Conservation (phyloP, 2,113 vertebrate genomes). For the Panthera leo region DNA sequence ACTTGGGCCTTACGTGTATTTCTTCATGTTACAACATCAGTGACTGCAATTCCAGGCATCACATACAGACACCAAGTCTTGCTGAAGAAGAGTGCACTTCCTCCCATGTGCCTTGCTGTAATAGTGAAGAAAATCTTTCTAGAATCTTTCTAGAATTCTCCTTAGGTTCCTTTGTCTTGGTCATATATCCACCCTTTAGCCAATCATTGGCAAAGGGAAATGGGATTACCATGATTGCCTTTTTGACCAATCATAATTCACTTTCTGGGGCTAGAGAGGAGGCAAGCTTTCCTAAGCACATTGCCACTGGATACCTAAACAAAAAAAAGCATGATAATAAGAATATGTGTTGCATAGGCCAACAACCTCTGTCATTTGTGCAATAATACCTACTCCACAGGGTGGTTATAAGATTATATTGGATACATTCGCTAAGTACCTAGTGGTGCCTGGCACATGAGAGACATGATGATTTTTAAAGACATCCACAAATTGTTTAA, state of each 20-base stretch:
- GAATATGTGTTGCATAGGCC: background rate
- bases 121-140: background rate
- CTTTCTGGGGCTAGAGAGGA: background rate
- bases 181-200: background rate
- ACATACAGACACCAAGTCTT: background rate
- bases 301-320: background rate
- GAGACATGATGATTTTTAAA: background rate
- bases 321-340: background rate
- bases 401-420: background rate
- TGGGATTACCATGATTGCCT: background rate
- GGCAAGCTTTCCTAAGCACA: background rate
- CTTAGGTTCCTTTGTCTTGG: background rate
- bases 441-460: background rate
- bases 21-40: background rate
- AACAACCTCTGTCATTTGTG: background rate
- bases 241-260: background rate
- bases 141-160: background rate
- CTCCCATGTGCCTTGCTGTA: background rate
- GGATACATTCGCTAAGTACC: background rate
- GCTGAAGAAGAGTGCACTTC: background rate
- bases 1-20: background rate
- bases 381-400: background rate
- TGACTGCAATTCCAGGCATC: background rate
- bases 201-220: background rate
- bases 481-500: background rate